These are phyloP conservation scores for Sinhomidia bicolor DNA, from an alignment of 2,888 invertebrate species.

Conservation along the genomic window DNA sequence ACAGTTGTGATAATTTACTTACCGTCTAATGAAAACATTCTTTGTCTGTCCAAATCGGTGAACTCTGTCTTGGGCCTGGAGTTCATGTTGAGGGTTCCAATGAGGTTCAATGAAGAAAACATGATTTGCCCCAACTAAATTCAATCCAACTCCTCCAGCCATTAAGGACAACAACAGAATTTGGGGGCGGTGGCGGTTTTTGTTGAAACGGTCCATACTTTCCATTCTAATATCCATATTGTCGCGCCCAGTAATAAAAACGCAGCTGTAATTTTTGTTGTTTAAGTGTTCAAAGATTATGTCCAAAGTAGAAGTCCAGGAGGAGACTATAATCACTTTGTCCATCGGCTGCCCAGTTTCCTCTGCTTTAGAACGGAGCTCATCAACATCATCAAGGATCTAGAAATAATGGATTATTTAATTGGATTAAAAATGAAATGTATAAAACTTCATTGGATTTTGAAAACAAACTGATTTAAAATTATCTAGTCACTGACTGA, in stretches of 20 bases:
- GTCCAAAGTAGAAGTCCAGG: slow-evolving; percentile 93
- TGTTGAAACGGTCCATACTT: slow-evolving; percentile 72
- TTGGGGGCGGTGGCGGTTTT: slow-evolving; percentile 79
- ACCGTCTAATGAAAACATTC: slow-evolving; percentile 92
- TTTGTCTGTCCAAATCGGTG: slow-evolving; percentile 95
- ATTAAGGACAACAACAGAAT: slow-evolving; percentile 91
- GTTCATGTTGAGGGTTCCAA: slow-evolving; percentile 98
- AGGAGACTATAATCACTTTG: slow-evolving; percentile 94
- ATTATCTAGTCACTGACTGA: no score
- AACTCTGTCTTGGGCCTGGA: slow-evolving; percentile 96
- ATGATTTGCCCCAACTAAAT: slow-evolving; percentile 96
- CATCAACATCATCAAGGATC: slow-evolving; percentile 80
- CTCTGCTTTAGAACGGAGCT: slow-evolving; percentile 83
- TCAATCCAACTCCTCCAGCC: slow-evolving; percentile 98
- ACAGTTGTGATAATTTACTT: background rate
- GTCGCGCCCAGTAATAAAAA: slow-evolving; percentile 87
- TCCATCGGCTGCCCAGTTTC: slow-evolving; percentile 84
- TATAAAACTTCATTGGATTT: no score
- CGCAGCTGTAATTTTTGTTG: slow-evolving; percentile 83
- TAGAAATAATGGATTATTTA: slow-evolving; percentile 36
- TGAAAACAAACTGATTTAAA: no score
- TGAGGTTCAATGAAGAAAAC: slow-evolving; percentile 94
- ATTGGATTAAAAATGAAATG: background rate
- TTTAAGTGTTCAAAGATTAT: slow-evolving; percentile 87
- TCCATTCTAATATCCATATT: slow-evolving; percentile 67